Conservation (phyloP, 2,113 vertebrate genomes). For the Eulemur rufifrons region DNA sequence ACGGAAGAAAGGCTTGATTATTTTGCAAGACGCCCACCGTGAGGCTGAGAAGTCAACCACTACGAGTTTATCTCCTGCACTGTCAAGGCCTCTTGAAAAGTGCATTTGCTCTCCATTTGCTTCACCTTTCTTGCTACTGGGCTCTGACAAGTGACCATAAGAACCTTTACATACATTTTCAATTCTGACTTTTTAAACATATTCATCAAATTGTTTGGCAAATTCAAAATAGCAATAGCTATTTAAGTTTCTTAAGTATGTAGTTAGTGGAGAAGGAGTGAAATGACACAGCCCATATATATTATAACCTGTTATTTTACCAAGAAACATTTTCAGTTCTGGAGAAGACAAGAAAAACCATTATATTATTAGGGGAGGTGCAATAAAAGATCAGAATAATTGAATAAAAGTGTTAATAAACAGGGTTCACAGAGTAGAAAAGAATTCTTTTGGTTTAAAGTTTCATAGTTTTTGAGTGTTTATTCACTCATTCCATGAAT, state of each 20-base stretch:
- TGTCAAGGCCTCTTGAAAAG: slow-evolving; percentile 74
- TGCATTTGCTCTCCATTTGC: neutral
- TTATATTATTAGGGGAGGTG: neutral
- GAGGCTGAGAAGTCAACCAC: slow-evolving; percentile 89
- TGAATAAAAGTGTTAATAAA: slow-evolving; percentile 5
- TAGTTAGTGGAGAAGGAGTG: neutral
- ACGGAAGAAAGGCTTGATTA: slow-evolving; percentile 81
- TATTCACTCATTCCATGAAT: neutral
- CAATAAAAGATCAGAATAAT: neutral
- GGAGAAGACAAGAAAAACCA: slow-evolving; percentile 12
- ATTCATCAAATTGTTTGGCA: slow-evolving; percentile 8
- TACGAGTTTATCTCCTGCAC: slow-evolving; percentile 82
- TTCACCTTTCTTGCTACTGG: neutral
- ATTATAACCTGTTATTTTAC: neutral
- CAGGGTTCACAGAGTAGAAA: neutral
- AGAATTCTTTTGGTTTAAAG: slow-evolving; percentile 16
- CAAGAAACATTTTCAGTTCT: slow-evolving; percentile 9
- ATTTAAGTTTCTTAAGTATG: neutral
- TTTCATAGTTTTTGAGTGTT: slow-evolving; percentile 31
- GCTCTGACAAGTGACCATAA: neutral
- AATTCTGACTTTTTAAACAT: neutral
- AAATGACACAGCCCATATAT: neutral
- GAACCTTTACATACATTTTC: neutral
- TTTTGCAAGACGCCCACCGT: slow-evolving; percentile 87
- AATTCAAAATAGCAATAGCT: neutral